A percentile compares a stretch with the other conserved stretches of the same genome.
These are phyloP conservation scores for Xestia ashworthii DNA, from an alignment of 2,888 invertebrate genomes.

Conservation along the genomic window DNA sequence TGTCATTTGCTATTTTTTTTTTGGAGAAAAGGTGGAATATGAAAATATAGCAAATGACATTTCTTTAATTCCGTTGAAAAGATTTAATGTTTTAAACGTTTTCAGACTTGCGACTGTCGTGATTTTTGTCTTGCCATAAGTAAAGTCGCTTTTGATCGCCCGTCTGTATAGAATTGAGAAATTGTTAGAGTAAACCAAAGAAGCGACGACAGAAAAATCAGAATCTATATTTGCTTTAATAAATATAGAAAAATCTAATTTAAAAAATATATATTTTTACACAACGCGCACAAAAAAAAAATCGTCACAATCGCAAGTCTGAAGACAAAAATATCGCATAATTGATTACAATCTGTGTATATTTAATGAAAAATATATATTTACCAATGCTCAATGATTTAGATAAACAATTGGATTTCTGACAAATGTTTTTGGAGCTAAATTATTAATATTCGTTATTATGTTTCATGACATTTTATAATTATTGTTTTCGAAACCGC, in stretches of 20 bases:
- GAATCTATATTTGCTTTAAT: constrained; percentile 36
- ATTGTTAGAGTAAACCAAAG: constrained; percentile 20
- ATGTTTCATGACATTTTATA: constrained; percentile 54
- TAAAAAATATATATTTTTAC: not conserved
- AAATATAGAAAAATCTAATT: constrained; percentile 28
- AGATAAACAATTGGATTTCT: constrained; percentile 34
- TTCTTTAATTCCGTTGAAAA: constrained; percentile 41
- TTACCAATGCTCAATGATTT: constrained; percentile 56
- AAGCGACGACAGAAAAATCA: constrained; percentile 6
- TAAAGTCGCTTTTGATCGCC: constrained; percentile 25
- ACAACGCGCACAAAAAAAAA: constrained; percentile 23
- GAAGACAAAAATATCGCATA: constrained; percentile 36
- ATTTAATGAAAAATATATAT: constrained; percentile 40
- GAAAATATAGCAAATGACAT: constrained; percentile 54
- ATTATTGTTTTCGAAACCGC: constrained; percentile 63
- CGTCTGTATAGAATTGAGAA: constrained; percentile 19
- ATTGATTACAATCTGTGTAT: constrained; percentile 50
- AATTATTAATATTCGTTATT: constrained; percentile 51
- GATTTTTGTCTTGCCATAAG: constrained; percentile 20
- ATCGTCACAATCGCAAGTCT: constrained; percentile 34
- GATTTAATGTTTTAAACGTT: constrained; percentile 25
- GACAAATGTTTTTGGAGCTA: constrained; percentile 40
- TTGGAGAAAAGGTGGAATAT: not conserved
- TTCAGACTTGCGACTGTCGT: constrained; percentile 41
- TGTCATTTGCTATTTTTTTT: constrained; percentile 62